Conservation (phyloP, 2,888 invertebrate genomes). For the Eupeodes luniger region DNA sequence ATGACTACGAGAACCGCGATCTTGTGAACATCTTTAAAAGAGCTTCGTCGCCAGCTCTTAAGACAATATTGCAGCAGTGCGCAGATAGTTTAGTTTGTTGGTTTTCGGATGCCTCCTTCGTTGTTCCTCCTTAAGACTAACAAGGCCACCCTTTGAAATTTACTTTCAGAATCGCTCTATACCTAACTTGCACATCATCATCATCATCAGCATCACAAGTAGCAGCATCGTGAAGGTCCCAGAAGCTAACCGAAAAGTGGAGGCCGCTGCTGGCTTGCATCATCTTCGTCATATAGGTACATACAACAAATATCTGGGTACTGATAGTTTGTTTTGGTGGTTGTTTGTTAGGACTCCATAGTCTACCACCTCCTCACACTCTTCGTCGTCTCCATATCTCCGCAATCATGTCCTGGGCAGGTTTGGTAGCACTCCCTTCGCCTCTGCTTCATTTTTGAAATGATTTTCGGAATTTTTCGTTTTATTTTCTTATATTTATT, state of each 20-base stretch:
- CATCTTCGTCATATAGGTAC: conserved; percentile 59
- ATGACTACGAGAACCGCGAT: conserved; percentile 46
- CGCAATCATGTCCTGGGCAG: conserved; percentile 36
- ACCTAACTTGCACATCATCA: conserved; percentile 45
- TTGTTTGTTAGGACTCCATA: conserved; percentile 66
- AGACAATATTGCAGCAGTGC: conserved; percentile 51
- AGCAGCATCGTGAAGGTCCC: conserved; percentile 51
- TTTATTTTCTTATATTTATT: conserved; percentile 70
- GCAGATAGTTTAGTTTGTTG: conserved; percentile 46
- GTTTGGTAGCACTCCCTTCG: conserved; percentile 36
- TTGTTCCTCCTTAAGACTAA: conserved; percentile 40
- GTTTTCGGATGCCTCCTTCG: conserved; percentile 28
- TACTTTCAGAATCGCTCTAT: conserved; percentile 40
- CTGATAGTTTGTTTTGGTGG: conserved; percentile 32
- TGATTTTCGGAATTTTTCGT: conserved; percentile 50
- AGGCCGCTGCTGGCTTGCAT: conserved; percentile 48
- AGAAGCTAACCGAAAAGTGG: conserved; percentile 59
- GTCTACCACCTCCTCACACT: neutral
- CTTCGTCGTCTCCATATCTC: neutral
- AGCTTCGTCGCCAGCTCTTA: conserved; percentile 62
- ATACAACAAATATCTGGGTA: conserved; percentile 69
- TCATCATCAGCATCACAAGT: conserved; percentile 23
- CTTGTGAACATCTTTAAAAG: conserved; percentile 66
- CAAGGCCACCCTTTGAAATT: conserved; percentile 76
- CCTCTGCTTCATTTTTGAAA: neutral